Conservation (phyloP, 2,888 invertebrate genomes). For the Leptinotarsa rubiginosa region DNA sequence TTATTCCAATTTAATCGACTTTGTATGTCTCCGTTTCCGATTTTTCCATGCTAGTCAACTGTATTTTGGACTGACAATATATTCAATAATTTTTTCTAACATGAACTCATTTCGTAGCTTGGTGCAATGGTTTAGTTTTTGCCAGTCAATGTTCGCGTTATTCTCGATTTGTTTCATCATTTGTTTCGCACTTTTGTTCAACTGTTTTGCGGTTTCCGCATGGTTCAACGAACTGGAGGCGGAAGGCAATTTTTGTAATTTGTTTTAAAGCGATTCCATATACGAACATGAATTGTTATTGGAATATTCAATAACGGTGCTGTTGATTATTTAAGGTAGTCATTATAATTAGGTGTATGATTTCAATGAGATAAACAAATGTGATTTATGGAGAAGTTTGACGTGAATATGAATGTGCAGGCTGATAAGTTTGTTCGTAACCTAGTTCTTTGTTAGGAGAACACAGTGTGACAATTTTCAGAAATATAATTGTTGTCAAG, state of each 20-base stretch:
- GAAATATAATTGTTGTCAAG: too few relatives aligned
- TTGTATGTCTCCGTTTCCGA: too few relatives aligned
- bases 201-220: constrained; percentile 25
- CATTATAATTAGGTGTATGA: background rate
- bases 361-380: background rate
- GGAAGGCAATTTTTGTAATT: constrained; percentile 12
- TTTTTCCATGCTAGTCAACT: too few relatives aligned
- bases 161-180: constrained; percentile 17
- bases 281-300: constrained; percentile 6
- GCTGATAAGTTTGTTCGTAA: too few relatives aligned
- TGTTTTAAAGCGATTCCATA: constrained; percentile 4
- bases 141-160: background rate
- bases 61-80: background rate
- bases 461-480: too few relatives aligned
- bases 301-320: constrained; percentile 1
- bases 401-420: background rate
- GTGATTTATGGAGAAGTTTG: background rate
- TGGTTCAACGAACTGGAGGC: constrained; percentile 20
- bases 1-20: too few relatives aligned
- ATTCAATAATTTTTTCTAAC: background rate
- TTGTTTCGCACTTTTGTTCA: constrained; percentile 7
- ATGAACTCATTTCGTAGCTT: background rate
- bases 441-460: too few relatives aligned
- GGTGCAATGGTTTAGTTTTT: background rate
- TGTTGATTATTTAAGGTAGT: constrained; percentile 3